Conservation (phyloP, 2,113 vertebrate genomes). For the Ardeotis arabs region DNA sequence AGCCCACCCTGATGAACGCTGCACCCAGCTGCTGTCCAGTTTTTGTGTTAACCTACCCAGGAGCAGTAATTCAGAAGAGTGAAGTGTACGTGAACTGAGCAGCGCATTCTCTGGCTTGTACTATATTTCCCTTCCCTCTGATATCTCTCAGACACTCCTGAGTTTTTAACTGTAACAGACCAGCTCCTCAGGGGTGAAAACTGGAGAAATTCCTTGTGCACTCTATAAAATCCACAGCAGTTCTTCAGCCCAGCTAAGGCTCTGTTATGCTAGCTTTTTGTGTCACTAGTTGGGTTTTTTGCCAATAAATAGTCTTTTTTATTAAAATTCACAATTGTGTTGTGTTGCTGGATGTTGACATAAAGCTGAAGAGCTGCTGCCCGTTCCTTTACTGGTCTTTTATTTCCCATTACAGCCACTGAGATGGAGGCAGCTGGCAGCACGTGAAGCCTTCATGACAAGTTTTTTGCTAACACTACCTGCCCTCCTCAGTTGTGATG, state of each 20-base stretch:
- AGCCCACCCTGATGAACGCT: not conserved
- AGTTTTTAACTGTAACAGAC: not conserved
- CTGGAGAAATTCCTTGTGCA: not conserved
- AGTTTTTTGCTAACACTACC: not conserved
- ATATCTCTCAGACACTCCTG: not conserved
- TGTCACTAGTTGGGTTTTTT: not conserved
- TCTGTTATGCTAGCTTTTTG: not conserved
- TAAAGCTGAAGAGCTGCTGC: not conserved
- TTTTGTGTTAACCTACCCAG: not conserved
- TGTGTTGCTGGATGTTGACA: not conserved
- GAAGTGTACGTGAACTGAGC: not conserved
- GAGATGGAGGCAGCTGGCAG: not conserved
- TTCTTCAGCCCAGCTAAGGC: not conserved
- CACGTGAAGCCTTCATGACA: not conserved
- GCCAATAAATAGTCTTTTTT: not conserved
- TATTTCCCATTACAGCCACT: not conserved
- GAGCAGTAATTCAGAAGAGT: not conserved
- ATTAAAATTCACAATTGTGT: accelerated
- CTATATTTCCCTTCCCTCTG: not conserved
- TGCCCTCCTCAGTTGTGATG: not conserved
- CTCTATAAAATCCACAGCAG: not conserved
- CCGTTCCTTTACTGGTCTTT: not conserved
- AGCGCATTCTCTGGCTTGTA: too few species aligned
- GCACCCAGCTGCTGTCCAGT: not conserved
- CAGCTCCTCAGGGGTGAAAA: not conserved